A percentile compares a stretch with the other conserved stretches of the same genome.
phyloP scores from a whole-genome alignment of 2,888 invertebrate species.

The Clanis bilineata region DNA sequence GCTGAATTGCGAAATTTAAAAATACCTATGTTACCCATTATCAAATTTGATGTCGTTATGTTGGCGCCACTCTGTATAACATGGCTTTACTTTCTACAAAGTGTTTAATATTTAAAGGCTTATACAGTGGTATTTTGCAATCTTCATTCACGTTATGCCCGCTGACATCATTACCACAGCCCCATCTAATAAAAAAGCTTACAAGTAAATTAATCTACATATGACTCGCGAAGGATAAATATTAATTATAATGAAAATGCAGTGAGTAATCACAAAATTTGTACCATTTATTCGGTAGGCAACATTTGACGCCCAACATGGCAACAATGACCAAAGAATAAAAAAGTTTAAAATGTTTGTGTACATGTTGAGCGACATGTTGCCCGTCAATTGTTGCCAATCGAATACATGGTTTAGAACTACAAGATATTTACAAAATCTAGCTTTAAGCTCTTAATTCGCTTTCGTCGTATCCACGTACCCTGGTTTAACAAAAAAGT shows the following conservation, averaged over 20 bases:
- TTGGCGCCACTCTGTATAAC: too few relatives aligned
- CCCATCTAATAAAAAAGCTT: background rate
- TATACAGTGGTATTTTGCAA: too few relatives aligned
- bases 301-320: background rate
- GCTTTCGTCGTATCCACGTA: background rate
- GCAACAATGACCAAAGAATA: too few relatives aligned
- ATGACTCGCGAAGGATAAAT: conserved; percentile 16
- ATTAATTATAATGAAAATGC: conserved; percentile 18
- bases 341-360: background rate
- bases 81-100: too few relatives aligned
- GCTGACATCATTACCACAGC: background rate
- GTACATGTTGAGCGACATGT: background rate
- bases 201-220: conserved; percentile 14
- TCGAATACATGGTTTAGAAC: conserved; percentile 2
- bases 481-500: too few relatives aligned
- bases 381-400: background rate
- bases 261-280: conserved; percentile 20
- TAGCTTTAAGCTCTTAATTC: background rate
- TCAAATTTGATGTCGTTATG: too few relatives aligned
- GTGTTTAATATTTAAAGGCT: too few relatives aligned
- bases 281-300: background rate
- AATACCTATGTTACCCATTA: too few relatives aligned
- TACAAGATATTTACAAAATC: conserved; percentile 17
- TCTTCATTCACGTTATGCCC: too few relatives aligned
- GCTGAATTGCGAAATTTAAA: too few relatives aligned